Evolutionary conservation across 2,888 invertebrate species (phyloP).

Genomic region (Hemaris fuciformis): DNA sequence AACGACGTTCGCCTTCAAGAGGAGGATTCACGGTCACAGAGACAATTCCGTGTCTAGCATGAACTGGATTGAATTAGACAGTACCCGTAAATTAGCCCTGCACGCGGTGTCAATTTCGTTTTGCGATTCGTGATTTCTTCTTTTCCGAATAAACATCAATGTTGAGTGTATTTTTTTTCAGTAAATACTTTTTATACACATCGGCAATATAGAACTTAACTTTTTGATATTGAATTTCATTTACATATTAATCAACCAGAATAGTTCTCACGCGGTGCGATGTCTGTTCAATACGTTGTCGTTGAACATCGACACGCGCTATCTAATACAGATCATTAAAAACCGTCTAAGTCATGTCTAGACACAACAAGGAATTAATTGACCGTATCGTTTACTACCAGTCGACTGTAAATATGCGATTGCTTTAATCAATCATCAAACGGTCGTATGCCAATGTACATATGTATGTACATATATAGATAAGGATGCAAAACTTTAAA

Average conservation of each 20-base stretch:
- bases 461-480: neutral
- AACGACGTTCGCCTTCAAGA: neutral
- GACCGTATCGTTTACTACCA: neutral
- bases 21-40: neutral
- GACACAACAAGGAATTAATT: conserved; percentile 19
- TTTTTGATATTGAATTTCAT: too few species aligned
- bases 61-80: conserved; percentile 51
- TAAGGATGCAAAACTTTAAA: neutral
- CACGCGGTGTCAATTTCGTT: conserved; percentile 44
- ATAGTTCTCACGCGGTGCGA: neutral
- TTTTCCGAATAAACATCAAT: conserved; percentile 17
- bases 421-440: conserved; percentile 10
- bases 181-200: too few species aligned
- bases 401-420: neutral
- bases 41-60: conserved; percentile 14
- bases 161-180: neutral
- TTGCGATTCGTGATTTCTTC: conserved; percentile 29
- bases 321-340: neutral
- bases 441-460: neutral
- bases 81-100: conserved; percentile 45
- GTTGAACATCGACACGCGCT: neutral
- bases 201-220: too few species aligned
- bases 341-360: conserved; percentile 12
- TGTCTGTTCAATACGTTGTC: too few species aligned
- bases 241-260: too few species aligned